A percentile compares a stretch with the other conserved stretches of the same genome.
These are phyloP conservation scores for Anagrus nilaparvatae DNA, from an alignment of 1,140 invertebrate species.

Conservation along the genomic window DNA sequence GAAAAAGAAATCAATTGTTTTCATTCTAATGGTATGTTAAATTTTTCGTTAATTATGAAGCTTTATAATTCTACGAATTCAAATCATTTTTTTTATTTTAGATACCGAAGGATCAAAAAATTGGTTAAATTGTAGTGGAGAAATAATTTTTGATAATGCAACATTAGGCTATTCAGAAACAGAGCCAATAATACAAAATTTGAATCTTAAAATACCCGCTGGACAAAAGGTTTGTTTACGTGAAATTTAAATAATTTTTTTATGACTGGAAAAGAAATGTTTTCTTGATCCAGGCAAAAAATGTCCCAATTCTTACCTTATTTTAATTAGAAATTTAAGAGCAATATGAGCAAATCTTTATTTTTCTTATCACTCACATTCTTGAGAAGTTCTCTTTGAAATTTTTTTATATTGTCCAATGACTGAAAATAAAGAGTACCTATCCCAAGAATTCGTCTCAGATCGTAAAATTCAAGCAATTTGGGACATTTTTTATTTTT, in stretches of 20 bases:
- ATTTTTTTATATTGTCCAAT: neutral
- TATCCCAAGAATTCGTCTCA: too few relatives aligned
- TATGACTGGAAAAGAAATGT: too few relatives aligned
- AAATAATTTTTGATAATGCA: constrained; percentile 60
- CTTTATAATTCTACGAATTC: neutral
- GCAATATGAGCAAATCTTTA: constrained; percentile 3
- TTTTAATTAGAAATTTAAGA: too few relatives aligned
- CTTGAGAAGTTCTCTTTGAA: constrained; percentile 8
- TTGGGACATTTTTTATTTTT: too few relatives aligned
- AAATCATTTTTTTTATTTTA: constrained; percentile 19
- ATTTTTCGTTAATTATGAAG: neutral
- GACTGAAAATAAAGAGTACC: neutral
- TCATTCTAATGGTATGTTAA: too few relatives aligned
- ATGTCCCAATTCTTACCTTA: too few relatives aligned
- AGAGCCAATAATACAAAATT: constrained; percentile 54
- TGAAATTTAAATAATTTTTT: too few relatives aligned
- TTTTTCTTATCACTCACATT: too few relatives aligned
- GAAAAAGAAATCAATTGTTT: constrained; percentile 38
- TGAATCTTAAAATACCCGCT: constrained; percentile 48
- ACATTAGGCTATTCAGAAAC: constrained; percentile 57
- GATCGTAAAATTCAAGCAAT: too few relatives aligned
- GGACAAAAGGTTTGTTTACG: constrained; percentile 62
- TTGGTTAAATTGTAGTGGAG: constrained; percentile 62
- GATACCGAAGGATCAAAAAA: constrained; percentile 43
- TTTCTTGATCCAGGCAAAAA: too few relatives aligned